These are phyloP conservation scores for Poeciliopsis presidionis DNA, from an alignment of 2,797 vertebrate species.

Conservation along the genomic window DNA sequence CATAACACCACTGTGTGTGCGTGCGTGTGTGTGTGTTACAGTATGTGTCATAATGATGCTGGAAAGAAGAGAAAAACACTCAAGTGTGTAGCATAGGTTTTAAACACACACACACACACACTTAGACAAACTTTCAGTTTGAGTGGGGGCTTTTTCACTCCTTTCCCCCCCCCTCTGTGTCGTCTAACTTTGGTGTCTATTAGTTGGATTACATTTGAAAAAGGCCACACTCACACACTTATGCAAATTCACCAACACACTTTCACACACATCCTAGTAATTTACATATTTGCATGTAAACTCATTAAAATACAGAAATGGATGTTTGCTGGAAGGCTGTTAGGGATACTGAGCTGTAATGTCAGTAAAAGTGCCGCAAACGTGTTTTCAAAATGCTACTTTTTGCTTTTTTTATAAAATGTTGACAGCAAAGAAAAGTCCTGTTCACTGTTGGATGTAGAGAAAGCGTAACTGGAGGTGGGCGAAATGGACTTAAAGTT, in stretches of 20 bases:
- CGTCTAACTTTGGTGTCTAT: background rate
- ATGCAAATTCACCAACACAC: conserved; percentile 5
- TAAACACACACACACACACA: conserved; percentile 12
- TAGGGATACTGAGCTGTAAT: background rate
- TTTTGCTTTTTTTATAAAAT: background rate
- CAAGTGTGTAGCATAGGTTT: conserved; percentile 28
- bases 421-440: background rate
- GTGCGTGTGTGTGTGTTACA: conserved; percentile 40
- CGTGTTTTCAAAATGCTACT: background rate
- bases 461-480: background rate
- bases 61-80: conserved; percentile 73
- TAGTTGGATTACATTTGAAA: conserved; percentile 21
- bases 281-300: background rate
- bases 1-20: conserved; percentile 29
- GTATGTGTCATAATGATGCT: conserved; percentile 77
- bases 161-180: conserved; percentile 19
- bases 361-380: background rate
- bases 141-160: conserved; percentile 19
- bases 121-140: conserved; percentile 59
- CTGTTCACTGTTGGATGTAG: background rate
- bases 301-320: background rate
- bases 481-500: no score
- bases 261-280: background rate
- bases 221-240: conserved; percentile 26
- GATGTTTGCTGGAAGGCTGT: background rate